Percentiles rank a stretch among this genome's conserved stretches.
These are phyloP conservation scores for Pangasius larnaudii DNA, from an alignment of 2,797 vertebrate species.

Conservation along the genomic window DNA sequence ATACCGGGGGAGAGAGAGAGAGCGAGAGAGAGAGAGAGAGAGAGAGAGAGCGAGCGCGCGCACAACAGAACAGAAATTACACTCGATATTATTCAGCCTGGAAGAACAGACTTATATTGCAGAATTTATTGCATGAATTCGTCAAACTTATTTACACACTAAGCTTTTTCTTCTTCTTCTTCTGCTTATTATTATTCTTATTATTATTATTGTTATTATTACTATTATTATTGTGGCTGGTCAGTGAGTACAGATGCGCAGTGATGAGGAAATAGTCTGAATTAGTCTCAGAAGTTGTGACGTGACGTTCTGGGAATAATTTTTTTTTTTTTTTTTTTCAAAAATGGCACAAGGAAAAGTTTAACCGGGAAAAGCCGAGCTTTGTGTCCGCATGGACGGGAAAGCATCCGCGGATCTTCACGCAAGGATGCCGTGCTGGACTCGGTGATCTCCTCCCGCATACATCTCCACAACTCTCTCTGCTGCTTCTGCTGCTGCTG, in stretches of 20 bases:
- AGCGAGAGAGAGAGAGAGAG: constrained; percentile 1
- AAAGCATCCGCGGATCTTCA: not conserved
- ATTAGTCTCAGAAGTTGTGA: constrained; percentile 25
- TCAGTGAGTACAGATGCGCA: not conserved
- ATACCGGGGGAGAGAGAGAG: constrained; percentile 7
- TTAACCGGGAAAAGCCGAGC: not conserved
- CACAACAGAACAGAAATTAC: not conserved
- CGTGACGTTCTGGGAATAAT: not conserved
- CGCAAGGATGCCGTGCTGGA: constrained; percentile 1
- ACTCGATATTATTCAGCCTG: not conserved
- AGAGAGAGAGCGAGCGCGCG: constrained; percentile 1
- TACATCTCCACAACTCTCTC: not conserved
- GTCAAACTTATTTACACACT: not conserved
- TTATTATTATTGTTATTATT: not conserved
- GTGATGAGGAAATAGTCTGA: constrained; percentile 10
- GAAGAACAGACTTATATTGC: not conserved
- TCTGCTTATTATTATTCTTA: no score
- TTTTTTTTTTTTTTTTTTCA: no score
- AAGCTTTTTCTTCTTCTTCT: not conserved
- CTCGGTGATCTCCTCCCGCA: not conserved
- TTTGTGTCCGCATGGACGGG: constrained; percentile 16
- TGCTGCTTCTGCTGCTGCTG: not conserved
- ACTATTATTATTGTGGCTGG: not conserved
- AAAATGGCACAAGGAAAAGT: constrained; percentile 34
- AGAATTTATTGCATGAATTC: not conserved